Evolutionary conservation across 1,140 invertebrate genomes (phyloP), one percentile per base, ranked within the genome.

Genomic region (Drosophila nannoptera): DNA sequence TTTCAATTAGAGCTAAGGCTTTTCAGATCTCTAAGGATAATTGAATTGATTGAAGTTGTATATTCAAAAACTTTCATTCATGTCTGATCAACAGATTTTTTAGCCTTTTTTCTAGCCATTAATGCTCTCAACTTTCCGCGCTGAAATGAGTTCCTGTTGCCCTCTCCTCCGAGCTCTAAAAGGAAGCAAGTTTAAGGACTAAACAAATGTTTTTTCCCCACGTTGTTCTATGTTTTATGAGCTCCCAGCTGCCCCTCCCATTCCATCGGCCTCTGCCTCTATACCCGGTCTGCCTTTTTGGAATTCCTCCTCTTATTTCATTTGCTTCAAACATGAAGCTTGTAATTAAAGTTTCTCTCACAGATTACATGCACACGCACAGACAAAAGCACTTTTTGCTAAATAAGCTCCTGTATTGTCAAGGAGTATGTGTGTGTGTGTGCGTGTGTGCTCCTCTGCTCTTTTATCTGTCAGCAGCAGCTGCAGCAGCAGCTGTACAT

Each of bases 271-370:
- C 22, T 22, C 22, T 22, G 1, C 3, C 22, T 22, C 22, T 43
- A 42, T 32, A 48, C 46, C 36, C 31, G 4, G 32, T 60, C 52
- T n/a, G 7, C 2, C 6, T 36, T 50, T 31, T 43, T 63, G 14
- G 7, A 9, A 14, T 53, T 62, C 8, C 53, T 45, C 12, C 65
- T 70, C 35, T 29, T 9, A 22, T 16, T 48, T 64, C 40, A 2
- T 38, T 38, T 69, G 59, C 59, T 59, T 22, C 43, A 42, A 31
- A 43, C 60, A 59, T 58, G 61, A 50, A 61, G 72, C 61, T 70
- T 59, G 63, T 80, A 82, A 77, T 82, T 82, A 68, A 82, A 77
- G 78, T 82, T n/a, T n/a, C n/a, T 82, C 77, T 82, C 77, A 16
- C 65, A 67, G 52, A 71, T 82, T 74, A 74, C 77, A 81, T 62